Evolutionary conservation across 2,888 invertebrate genomes (phyloP).

Genomic region (Platerodrilus igneus): DNA sequence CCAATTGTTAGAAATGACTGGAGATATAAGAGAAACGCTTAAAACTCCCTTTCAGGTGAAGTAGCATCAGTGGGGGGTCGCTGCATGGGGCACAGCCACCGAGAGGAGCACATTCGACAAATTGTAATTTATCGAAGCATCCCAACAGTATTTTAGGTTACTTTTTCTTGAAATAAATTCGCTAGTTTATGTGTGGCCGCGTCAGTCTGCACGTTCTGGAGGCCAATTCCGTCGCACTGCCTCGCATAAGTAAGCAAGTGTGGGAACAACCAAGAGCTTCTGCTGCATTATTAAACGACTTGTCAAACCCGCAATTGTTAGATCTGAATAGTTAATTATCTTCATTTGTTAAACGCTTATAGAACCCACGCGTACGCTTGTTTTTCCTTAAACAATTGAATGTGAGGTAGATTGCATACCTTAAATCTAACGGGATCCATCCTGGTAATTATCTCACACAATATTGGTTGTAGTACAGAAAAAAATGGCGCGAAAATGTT

Average conservation of each 20-base stretch:
- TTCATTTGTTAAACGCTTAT: conserved; percentile 23
- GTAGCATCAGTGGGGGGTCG: conserved; percentile 39
- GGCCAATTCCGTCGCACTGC: conserved; percentile 21
- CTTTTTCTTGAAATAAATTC: conserved; percentile 43
- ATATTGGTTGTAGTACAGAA: too few species aligned
- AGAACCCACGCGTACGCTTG: conserved; percentile 16
- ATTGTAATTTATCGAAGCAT: conserved; percentile 47
- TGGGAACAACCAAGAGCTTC: conserved; percentile 19
- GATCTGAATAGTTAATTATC: conserved; percentile 21
- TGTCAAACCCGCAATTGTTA: conserved; percentile 23
- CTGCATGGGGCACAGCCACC: conserved; percentile 44
- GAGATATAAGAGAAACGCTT: conserved; percentile 27
- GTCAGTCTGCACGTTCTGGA: conserved; percentile 31
- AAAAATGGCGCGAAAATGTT: too few species aligned
- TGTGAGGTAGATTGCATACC: too few species aligned
- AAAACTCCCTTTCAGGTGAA: conserved; percentile 37
- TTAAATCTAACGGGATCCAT: too few species aligned
- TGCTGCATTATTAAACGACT: conserved; percentile 25
- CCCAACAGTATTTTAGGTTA: conserved; percentile 36
- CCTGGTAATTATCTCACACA: too few species aligned
- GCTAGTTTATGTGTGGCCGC: conserved; percentile 44
- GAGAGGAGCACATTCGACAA: conserved; percentile 45
- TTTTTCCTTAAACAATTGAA: too few species aligned
- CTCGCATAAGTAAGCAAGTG: conserved; percentile 22
- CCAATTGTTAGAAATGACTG: conserved; percentile 38